Evolutionary conservation across 2,888 invertebrate genomes (phyloP), one percentile per base, ranked within the genome.

Genomic region (Nymphalis urticae): DNA sequence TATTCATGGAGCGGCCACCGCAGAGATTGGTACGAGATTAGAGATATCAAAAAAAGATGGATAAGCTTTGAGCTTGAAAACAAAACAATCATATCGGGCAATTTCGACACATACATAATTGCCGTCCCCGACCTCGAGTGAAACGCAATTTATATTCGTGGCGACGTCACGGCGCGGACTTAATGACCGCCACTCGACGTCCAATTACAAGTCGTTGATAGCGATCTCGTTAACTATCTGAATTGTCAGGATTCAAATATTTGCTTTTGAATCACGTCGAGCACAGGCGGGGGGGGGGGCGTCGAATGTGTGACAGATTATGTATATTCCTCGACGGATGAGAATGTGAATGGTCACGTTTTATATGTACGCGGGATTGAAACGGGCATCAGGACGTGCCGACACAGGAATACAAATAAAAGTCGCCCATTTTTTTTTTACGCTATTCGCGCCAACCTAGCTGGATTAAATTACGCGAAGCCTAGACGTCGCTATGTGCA

Each of bases 1-100:
- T 90, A 90, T 91, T 89, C 90, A 89, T 89, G 81, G 82, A 82
- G 77, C 74, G 85, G 85, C 85, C 84, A 85, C 83, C 81, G 82
- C 79, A 70, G 82, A 82, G 85, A 82, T 80, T 79, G 76, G 73
- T 69, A 68, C 76, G 78, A 82, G 85, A 90, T 90, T 88, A 88
- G 85, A 85, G 82, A 64, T 63, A 82, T 84, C 82, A 82, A 85
- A 86, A 86, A 86, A 84, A 80, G 80, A 77, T 77, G 76, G 77
- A 83, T 81, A 78, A 77, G 77, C 80, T 83, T 77, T 79, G 79
- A 76, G 72, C 71, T 75, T 71, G 76, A 69, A 75, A 75, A 78
- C 80, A 79, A 79, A 83, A 87, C 84, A 84, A 87, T 84, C 81
- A 82, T 79, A 81, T 76, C 76, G 78, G 72, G 72, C 64, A 65